Evolutionary conservation across 2,113 vertebrate species (phyloP).

Genomic region (Zosterops pallidus): DNA sequence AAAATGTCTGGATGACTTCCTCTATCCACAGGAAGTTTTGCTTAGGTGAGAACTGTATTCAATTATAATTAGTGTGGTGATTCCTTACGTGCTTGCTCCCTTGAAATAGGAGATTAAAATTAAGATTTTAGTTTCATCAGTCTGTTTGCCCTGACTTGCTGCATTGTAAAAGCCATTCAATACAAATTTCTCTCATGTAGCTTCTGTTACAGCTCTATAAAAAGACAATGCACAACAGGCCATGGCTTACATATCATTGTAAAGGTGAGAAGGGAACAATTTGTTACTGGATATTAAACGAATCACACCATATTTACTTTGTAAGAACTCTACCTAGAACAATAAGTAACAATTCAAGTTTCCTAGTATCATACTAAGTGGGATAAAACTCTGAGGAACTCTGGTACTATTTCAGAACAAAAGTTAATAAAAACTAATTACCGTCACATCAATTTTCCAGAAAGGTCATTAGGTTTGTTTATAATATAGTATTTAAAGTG

Average conservation of each 20-base stretch:
- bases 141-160: neutral
- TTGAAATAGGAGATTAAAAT: neutral
- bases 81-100: neutral
- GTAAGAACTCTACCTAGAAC: neutral
- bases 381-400: neutral
- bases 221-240: neutral
- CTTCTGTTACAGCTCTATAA: neutral
- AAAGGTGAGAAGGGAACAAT: neutral
- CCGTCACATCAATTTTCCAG: neutral
- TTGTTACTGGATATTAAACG: neutral
- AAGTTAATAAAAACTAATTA: neutral
- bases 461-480: neutral
- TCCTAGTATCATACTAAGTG: neutral
- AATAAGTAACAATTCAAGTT: neutral
- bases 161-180: neutral
- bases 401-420: neutral
- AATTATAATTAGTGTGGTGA: neutral
- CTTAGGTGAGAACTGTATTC: neutral
- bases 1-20: neutral
- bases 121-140: neutral
- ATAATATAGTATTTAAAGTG: neutral
- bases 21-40: neutral
- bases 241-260: neutral
- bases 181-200: neutral
- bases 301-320: neutral